Base-by-base conservation (phyloP, 2,888 invertebrate genomes). In the Habrosyne pyritoides region DNA sequence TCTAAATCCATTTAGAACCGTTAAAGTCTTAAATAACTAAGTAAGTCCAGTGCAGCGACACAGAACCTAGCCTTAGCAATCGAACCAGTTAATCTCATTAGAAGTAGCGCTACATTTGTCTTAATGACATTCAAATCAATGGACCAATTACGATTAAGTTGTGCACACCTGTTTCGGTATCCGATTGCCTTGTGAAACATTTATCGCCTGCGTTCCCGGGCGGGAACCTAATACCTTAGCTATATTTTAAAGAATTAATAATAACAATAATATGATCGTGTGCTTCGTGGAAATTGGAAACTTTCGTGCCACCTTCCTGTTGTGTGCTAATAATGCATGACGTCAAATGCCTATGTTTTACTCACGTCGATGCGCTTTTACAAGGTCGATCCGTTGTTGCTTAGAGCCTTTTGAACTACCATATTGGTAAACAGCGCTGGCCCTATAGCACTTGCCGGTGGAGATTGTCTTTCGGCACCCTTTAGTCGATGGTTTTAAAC, bases 161-260 rank as follows among this genome's bases (percentile, higher is more conserved):
- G 70, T 47, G 52, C 61, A 74, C 80, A 64, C 81, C 90, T 89
- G 88, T 18, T 53, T 18, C 33, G 52, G 83, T 86, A 68, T 90
- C 89, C 61, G 66, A 69, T 91, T 86, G 70, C 88, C 81, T 81
- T 90, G 90, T 86, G 91, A 91, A 91, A 84, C 80, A 70, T 72
- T 79, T 74, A 75, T 78, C 71, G 80, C 63, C 54, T 77, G 59
- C 75, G 86, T 89, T 90, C 89, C 87, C 88, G 77, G 33, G 77
- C 75, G 73, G 72, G 64, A 73, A 74, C 71, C 68, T 77, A 79
- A 79, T 81, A 80, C 77, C 78, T 81, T 59, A 58, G n/a, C 53
- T 49, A 52, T 59, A 55, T 55, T 42, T 47, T 62, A 61, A 30
- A 51, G 10, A n/a, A 33, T 30, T 48, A 28, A 30, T 24, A 10